Base-by-base conservation (phyloP, 2,797 vertebrate species). In the Pantherophis alleghaniensis region DNA sequence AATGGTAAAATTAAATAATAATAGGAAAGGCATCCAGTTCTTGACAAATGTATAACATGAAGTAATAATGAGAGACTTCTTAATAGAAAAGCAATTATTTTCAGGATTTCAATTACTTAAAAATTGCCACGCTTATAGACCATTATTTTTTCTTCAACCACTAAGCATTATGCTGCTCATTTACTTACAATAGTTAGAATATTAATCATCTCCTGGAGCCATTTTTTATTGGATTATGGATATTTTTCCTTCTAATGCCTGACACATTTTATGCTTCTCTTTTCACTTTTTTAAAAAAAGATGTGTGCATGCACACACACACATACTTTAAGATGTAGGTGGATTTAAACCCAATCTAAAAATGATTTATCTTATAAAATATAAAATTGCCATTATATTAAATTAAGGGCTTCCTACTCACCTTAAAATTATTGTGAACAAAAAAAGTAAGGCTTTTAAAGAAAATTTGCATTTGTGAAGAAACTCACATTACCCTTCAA, bases 21-120 rank as follows among this genome's bases (percentile, higher is more conserved):
- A 51, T 32, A 89, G 47, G 55, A 51, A 91, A 93, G 79, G 87
- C 66, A 51, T 90, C 74, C 92, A 92, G 10, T 69, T 89, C 69
- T 90, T 95, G 47, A 89, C 63, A 93, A 95, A 92, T 53, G 59
- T 42, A 32, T 93, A 86, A 95, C 91, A 94, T 92, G 18, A 16
- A 91, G 28, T 91, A 61, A 91, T 60, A 95, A 94, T 92, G 91
- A 94, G 69, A 95, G 32, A 37, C 26, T 93, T 96, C 69, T 92
- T 96, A 95, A 94, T 92, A 96, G 91, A 96, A 96, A 96, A 90
- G 22, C 83, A 42, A 88, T 66, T 2, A 6, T 7, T 95, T 92
- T 87, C 51, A 91, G 7, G 32, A 91, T 97, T 95, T 94, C 88
- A 87, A 92, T 95, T 94, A 90, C n/a, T 93, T 66, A 95, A 96